These are phyloP conservation scores for Nerophis ophidion DNA, from an alignment of 2,113 vertebrate genomes.

Conservation along the genomic window DNA sequence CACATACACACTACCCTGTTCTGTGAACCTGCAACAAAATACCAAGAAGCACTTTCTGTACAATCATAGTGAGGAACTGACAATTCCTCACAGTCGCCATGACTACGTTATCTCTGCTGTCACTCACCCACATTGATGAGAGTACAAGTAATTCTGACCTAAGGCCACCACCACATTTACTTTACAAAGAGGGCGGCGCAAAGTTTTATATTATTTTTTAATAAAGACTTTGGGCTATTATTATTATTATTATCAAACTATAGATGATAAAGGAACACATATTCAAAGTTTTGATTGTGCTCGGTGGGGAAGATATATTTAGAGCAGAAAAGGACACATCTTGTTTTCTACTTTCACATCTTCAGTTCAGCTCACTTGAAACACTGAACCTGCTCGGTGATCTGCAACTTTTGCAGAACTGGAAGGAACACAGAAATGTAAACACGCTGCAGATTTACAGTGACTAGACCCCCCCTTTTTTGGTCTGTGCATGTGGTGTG, in stretches of 20 bases:
- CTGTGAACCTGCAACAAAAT: constrained; percentile 36
- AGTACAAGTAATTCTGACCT: constrained; percentile 4
- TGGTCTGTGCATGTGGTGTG: neutral
- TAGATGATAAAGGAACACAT: constrained; percentile 2
- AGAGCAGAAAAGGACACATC: constrained; percentile 19
- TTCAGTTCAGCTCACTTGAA: neutral
- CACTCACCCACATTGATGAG: neutral
- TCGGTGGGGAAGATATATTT: constrained; percentile 20
- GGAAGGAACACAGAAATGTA: neutral
- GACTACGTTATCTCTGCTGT: neutral
- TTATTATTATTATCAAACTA: neutral
- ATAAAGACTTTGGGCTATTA: neutral
- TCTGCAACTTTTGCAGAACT: neutral
- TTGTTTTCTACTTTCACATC: neutral
- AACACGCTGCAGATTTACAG: neutral
- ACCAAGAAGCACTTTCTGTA: constrained; percentile 14
- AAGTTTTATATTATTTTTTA: neutral
- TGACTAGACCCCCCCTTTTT: neutral
- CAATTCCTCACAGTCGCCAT: constrained; percentile 13
- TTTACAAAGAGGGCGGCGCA: constrained; percentile 15
- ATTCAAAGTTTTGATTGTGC: constrained; percentile 22
- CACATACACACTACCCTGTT: constrained; percentile 24
- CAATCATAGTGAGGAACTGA: constrained; percentile 5
- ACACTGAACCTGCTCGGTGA: neutral
- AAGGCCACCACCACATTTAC: neutral